Percentiles rank a stretch among this genome's conserved stretches.
Evolutionary conservation across 2,888 invertebrate genomes (phyloP).

Genomic region (Byasa hedistus): DNA sequence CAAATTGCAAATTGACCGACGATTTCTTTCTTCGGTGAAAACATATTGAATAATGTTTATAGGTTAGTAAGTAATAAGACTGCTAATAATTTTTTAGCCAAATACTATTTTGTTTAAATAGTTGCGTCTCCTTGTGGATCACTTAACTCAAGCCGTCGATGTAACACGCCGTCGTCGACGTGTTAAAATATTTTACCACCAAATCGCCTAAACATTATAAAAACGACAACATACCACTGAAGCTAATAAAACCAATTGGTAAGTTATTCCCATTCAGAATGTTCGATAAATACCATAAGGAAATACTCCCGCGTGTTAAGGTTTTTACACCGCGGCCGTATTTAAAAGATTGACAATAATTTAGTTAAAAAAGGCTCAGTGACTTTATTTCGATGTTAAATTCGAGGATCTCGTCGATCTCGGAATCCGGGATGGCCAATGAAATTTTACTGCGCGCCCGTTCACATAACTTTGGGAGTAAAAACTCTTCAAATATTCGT

Average conservation of each 20-base stretch:
- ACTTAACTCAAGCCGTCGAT: no score
- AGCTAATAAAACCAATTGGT: neutral
- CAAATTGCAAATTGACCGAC: neutral
- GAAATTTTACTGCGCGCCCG: constrained; percentile 57
- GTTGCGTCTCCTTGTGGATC: no score
- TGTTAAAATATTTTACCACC: no score
- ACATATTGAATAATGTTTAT: no score
- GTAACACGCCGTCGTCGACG: no score
- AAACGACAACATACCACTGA: neutral
- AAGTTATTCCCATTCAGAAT: neutral
- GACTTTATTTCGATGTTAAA: constrained; percentile 51
- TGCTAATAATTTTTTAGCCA: no score
- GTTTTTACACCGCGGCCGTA: neutral
- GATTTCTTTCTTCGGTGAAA: no score
- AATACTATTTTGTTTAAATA: no score
- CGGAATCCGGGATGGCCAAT: constrained; percentile 50
- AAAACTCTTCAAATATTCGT: constrained; percentile 38
- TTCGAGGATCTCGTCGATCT: constrained; percentile 43
- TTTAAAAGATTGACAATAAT: constrained; percentile 17
- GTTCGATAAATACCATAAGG: neutral
- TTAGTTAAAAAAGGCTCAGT: constrained; percentile 42
- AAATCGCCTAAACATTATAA: no score
- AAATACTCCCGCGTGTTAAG: neutral
- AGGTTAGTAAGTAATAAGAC: no score
- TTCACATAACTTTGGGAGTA: constrained; percentile 51